Conservation (phyloP, 2,888 invertebrate genomes). For the Eilema caniola region DNA sequence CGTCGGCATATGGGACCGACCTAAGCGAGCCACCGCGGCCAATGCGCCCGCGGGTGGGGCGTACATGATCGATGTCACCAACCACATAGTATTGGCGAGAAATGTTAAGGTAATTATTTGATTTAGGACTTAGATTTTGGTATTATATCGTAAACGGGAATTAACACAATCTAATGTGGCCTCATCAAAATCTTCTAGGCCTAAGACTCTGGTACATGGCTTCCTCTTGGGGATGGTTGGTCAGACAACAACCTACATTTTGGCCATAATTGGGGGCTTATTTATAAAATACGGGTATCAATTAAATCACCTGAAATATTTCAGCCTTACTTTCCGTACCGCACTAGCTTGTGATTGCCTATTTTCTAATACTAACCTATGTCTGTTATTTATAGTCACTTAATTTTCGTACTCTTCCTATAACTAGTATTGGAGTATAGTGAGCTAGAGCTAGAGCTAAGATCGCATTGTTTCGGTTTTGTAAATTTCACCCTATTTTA, state of each 20-base stretch:
- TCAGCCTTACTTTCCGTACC: too few relatives aligned
- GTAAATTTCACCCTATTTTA: background rate
- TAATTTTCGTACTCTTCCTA: background rate
- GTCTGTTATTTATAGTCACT: background rate
- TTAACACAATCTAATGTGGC: background rate
- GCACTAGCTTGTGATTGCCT: background rate
- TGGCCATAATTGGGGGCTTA: too few relatives aligned
- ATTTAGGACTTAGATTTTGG: background rate
- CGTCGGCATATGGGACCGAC: slow-evolving; percentile 88
- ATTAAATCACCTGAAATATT: background rate
- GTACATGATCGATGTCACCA: slow-evolving; percentile 81
- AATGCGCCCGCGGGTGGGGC: slow-evolving; percentile 77
- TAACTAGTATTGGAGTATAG: background rate
- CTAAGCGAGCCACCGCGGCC: slow-evolving; percentile 80
- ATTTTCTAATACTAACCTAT: background rate
- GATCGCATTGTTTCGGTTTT: background rate
- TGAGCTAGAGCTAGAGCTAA: background rate
- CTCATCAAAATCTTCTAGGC: background rate
- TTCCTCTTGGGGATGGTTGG: background rate
- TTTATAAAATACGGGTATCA: background rate
- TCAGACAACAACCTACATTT: background rate
- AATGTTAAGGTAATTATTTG: slow-evolving; percentile 72
- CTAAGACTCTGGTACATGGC: too few relatives aligned
- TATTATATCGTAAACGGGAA: background rate
- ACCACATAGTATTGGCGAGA: slow-evolving; percentile 69